Base-by-base conservation (phyloP, 2,113 vertebrate genomes). In the Toxostoma redivivum region DNA sequence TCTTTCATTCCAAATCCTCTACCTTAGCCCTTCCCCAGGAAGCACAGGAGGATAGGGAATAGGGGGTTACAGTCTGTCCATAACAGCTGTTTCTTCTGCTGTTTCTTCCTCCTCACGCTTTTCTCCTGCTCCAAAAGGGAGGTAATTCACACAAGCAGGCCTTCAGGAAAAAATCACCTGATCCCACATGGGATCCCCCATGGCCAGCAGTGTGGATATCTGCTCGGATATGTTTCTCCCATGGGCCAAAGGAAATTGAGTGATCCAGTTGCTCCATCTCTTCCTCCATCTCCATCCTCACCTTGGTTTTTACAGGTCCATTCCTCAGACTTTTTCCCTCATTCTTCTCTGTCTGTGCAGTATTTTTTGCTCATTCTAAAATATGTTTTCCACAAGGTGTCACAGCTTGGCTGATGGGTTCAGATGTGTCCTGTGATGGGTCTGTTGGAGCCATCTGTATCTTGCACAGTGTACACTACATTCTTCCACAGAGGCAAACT, bases 401-500 rank as follows among this genome's bases (percentile, higher is more conserved):
- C 33, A 82, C 6, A 37, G 1, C 33, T 53, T 47, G 44, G 33
- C 35, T 66, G 51, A 44, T 1, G 3, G 22, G 17, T 70, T 82
- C 44, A 57, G 18, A 9, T 10, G 2, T 53, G 47, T 57, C 33
- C 31, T 23, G 6, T 44, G 37, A 28, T 60, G 30, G 24, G 19
- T 47, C 9, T 56, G 9, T n/a, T 84, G 42, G 37, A 61, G 16
- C 3, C 27, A 47, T 16, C 38, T 45, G 9, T 73, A 28, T 40
- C 35, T n/a, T 7, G 11, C n/a, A 70, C 0, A 0, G 12, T 10
- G 7, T 31, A 73, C 15, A 35, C 4, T 27, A 56, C 35, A 42
- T 17, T 50, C 38, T 38, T 61, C 20, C 35, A 37, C 15, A 56
- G 28, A 60, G 24, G 2, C 18, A 7, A 1, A 9, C 13, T 4